A percentile compares a stretch with the other conserved stretches of the same genome.
These are phyloP conservation scores for Poeciliopsis infans DNA, from an alignment of 2,797 vertebrate species.

Conservation along the genomic window DNA sequence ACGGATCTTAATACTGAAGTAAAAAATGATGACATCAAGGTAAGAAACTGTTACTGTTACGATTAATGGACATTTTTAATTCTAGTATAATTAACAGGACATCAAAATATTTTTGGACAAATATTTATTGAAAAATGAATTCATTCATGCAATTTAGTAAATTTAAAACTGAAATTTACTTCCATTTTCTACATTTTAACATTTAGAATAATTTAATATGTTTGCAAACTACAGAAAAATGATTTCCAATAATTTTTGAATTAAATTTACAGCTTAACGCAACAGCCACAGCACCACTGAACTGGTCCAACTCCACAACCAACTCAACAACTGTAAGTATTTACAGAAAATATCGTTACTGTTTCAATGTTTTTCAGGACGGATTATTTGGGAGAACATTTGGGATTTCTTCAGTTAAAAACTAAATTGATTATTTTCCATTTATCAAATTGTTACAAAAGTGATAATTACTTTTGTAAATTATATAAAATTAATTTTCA, in stretches of 20 bases:
- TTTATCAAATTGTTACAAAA: background rate
- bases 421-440: background rate
- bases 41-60: background rate
- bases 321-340: background rate
- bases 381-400: background rate
- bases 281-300: background rate
- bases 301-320: background rate
- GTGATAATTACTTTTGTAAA: background rate
- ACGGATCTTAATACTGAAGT: fast-evolving
- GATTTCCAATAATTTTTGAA: background rate
- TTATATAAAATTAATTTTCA: too few species aligned
- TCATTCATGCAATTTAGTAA: background rate
- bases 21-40: background rate
- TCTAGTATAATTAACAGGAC: background rate
- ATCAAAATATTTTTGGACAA: background rate
- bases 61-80: background rate
- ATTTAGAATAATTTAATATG: background rate
- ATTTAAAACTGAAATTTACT: background rate
- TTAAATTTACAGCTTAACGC: background rate
- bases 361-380: background rate
- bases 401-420: background rate
- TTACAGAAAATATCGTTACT: background rate
- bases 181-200: background rate
- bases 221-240: background rate
- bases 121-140: background rate